Conservation (phyloP, 2,113 vertebrate genomes). For the Chaetura pelagica region DNA sequence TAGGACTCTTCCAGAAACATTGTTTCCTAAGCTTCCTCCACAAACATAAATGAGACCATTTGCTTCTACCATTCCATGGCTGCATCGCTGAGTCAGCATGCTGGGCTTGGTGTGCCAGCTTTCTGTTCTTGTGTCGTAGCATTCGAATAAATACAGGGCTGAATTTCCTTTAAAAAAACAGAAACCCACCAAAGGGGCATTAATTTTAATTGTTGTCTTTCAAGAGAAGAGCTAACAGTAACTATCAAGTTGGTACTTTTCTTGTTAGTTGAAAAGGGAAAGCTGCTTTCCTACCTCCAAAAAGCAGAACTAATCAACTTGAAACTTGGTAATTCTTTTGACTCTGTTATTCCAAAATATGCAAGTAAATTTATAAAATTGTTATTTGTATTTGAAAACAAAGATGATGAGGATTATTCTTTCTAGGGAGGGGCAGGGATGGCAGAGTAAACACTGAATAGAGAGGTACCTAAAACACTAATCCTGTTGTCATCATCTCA, state of each 20-base stretch:
- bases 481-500: background rate
- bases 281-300: background rate
- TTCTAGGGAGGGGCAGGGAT: background rate
- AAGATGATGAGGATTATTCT: background rate
- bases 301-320: background rate
- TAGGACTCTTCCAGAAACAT: constrained; percentile 92
- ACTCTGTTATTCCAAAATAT: background rate
- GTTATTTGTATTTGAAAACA: background rate
- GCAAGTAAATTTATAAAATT: background rate
- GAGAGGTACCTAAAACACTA: background rate
- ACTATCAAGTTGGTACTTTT: background rate
- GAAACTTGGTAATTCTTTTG: background rate
- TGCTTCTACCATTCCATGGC: constrained; percentile 94
- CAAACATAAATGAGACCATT: constrained; percentile 95
- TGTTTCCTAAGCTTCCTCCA: constrained; percentile 94
- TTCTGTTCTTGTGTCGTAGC: constrained; percentile 95
- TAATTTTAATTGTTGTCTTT: background rate
- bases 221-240: constrained; percentile 21
- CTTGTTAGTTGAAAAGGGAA: background rate
- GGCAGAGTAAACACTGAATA: background rate
- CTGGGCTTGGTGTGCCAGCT: constrained; percentile 94
- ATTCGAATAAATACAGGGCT: constrained; percentile 94
- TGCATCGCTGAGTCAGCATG: constrained; percentile 95
- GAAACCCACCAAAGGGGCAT: constrained; percentile 55
- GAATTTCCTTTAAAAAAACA: constrained; percentile 87